These are phyloP conservation scores for Calliphora vicina DNA, from an alignment of 1,140 invertebrate species.

Conservation along the genomic window DNA sequence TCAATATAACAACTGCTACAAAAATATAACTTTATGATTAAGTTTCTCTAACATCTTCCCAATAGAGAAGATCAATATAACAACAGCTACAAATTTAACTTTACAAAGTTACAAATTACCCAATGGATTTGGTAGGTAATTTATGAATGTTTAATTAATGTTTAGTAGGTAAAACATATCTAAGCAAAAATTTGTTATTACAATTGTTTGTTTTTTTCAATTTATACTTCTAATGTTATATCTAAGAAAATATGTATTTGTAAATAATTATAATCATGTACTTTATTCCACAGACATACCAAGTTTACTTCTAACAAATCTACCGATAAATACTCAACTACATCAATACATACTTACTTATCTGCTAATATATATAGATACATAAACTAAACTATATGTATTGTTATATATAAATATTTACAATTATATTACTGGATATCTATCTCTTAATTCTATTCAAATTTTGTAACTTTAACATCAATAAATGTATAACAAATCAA, in stretches of 20 bases:
- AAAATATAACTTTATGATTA: neutral
- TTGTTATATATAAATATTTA: neutral
- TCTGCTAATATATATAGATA: neutral
- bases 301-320: neutral
- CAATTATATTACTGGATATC: neutral
- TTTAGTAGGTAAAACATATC: neutral
- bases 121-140: neutral
- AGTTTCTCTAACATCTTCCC: neutral
- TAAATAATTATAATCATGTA: neutral
- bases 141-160: neutral
- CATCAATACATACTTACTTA: neutral
- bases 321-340: neutral
- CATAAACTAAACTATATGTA: no score
- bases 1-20: neutral
- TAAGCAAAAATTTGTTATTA: slow-evolving; percentile 8
- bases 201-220: neutral
- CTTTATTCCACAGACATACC: neutral
- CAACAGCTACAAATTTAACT: neutral
- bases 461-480: neutral
- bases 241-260: neutral
- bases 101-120: neutral
- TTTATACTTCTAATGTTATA: neutral
- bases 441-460: neutral
- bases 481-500: neutral
- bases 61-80: neutral